A percentile compares a stretch with the other conserved stretches of the same genome.
phyloP scores from a whole-genome alignment of 2,888 invertebrate genomes.

The Andrena minutula region DNA sequence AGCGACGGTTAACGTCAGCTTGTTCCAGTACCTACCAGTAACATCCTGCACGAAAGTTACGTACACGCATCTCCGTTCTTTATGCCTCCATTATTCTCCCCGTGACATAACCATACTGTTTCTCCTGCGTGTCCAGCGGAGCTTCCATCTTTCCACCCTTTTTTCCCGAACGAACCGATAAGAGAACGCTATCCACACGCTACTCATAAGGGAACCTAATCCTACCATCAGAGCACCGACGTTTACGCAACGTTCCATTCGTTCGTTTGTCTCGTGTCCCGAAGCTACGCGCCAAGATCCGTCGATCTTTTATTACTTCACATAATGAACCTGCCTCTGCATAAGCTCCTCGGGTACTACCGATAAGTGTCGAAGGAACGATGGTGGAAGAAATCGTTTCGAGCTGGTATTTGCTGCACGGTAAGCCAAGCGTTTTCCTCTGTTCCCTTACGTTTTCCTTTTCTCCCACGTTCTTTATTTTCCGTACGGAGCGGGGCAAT shows the following conservation, averaged over 20 bases:
- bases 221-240: conserved; percentile 3
- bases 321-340: conserved; percentile 42
- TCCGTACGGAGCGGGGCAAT: conserved; percentile 35
- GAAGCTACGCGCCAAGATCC: conserved; percentile 8
- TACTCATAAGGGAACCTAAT: background rate
- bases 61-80: background rate
- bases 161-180: too few relatives aligned
- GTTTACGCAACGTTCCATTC: conserved; percentile 33
- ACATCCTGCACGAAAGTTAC: conserved; percentile 10
- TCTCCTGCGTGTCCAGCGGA: background rate
- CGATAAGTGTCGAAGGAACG: conserved; percentile 59
- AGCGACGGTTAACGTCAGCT: conserved; percentile 38
- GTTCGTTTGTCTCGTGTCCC: conserved; percentile 21
- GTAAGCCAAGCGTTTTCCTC: conserved; percentile 3
- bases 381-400: conserved; percentile 33
- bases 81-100: background rate
- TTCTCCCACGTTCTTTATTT: conserved; percentile 20
- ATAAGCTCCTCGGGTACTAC: conserved; percentile 6
- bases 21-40: conserved; percentile 28
- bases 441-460: background rate
- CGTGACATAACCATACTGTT: background rate
- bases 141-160: background rate
- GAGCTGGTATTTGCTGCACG: conserved; percentile 47
- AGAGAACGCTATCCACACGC: too few relatives aligned
- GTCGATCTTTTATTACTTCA: conserved; percentile 41